These are phyloP conservation scores for Ophioninae sp. DNA, from an alignment of 2,888 invertebrate species.

Conservation along the genomic window DNA sequence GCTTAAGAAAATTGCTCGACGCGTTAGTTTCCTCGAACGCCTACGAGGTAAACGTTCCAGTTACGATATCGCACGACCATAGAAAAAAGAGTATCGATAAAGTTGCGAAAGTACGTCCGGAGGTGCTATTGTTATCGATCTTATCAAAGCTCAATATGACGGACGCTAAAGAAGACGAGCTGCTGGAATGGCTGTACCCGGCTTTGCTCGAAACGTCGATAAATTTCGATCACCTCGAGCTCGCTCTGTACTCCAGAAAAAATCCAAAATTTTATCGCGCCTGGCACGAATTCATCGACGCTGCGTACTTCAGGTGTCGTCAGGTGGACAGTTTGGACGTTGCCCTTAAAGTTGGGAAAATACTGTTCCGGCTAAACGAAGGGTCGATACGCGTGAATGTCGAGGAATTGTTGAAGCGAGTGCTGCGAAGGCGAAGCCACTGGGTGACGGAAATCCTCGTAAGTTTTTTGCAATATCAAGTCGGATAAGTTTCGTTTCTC, in stretches of 20 bases:
- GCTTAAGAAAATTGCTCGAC: slow-evolving; percentile 67
- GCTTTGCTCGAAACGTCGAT: slow-evolving; percentile 66
- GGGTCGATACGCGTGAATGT: slow-evolving; percentile 64
- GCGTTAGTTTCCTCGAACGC: not conserved
- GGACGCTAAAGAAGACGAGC: slow-evolving; percentile 68
- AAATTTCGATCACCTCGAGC: slow-evolving; percentile 68
- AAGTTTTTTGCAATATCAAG: slow-evolving; percentile 47
- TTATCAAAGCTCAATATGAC: slow-evolving; percentile 73
- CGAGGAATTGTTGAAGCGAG: slow-evolving; percentile 72
- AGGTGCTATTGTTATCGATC: slow-evolving; percentile 68
- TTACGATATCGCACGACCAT: slow-evolving; percentile 1
- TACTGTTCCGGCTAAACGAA: slow-evolving; percentile 66
- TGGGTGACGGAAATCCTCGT: slow-evolving; percentile 77
- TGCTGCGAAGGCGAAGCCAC: slow-evolving; percentile 69
- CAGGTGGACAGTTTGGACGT: slow-evolving; percentile 61
- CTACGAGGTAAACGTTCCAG: slow-evolving; percentile 1
- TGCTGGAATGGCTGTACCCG: slow-evolving; percentile 71
- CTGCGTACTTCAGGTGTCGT: slow-evolving; percentile 64
- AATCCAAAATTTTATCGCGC: slow-evolving; percentile 70
- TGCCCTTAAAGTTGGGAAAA: slow-evolving; percentile 67
- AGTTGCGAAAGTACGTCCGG: slow-evolving; percentile 54
- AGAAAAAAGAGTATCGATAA: slow-evolving; percentile 14
- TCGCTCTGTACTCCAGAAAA: slow-evolving; percentile 73
- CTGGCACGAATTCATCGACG: slow-evolving; percentile 73
- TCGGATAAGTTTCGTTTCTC: not conserved